Percentiles rank a stretch among this genome's conserved stretches.
phyloP scores from a whole-genome alignment of 2,888 invertebrate species.

The Pachycephus smyrnensis region DNA sequence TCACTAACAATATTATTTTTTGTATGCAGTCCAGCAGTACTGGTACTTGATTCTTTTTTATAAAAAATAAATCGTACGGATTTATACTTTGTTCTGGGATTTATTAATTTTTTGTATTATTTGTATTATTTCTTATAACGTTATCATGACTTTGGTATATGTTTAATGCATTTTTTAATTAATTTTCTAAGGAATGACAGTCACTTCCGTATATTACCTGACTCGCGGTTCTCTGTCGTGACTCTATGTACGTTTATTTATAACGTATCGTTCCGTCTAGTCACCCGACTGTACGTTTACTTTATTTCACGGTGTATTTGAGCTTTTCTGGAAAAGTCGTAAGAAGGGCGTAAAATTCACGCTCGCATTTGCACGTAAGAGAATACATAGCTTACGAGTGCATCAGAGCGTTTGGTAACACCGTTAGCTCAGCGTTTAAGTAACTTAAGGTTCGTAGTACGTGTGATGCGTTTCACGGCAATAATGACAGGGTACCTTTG shows the following conservation, averaged over 20 bases:
- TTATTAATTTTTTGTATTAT: background rate
- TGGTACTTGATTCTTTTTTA: too few relatives aligned
- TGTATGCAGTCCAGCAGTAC: too few relatives aligned
- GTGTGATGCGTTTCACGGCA: background rate
- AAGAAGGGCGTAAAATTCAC: background rate
- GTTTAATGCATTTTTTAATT: background rate
- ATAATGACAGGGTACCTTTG: constrained; percentile 7
- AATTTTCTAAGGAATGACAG: background rate
- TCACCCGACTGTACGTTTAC: background rate
- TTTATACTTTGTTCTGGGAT: background rate
- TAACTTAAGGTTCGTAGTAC: background rate
- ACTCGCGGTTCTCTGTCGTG: background rate
- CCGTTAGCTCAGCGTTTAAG: constrained; percentile 45
- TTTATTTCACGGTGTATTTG: background rate
- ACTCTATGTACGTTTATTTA: background rate
- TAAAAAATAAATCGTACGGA: too few relatives aligned
- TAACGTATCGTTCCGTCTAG: background rate
- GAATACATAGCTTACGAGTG: constrained; percentile 35
- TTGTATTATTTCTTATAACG: background rate
- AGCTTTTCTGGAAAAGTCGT: background rate
- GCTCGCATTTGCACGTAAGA: background rate
- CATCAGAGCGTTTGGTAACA: constrained; percentile 58
- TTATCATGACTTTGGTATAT: background rate
- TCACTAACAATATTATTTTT: background rate
- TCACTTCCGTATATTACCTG: background rate